Base-by-base conservation (phyloP, 2,888 invertebrate species). In the Drosophila nr. perissopoda region DNA sequence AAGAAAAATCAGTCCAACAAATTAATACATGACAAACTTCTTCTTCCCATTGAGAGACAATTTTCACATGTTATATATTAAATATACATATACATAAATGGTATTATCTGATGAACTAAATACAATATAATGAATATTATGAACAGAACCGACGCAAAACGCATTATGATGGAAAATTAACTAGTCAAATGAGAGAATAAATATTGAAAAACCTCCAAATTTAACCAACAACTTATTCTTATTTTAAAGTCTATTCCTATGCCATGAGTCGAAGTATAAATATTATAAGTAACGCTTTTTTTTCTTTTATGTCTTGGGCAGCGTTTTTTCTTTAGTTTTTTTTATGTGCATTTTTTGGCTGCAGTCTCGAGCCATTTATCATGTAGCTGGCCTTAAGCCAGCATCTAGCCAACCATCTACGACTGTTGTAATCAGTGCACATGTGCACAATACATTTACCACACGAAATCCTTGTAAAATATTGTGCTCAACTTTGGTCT, bases 181-280 rank as follows among this genome's bases (percentile, higher is more conserved):
- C 71, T 91, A 91, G 91, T 91, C 90, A 91, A 91, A 91, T 89
- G 91, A 89, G 83, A 84, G 91, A 91, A 91, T 91, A 91, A 91
- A 91, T 82, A 91, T 91, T 79, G 75, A 86, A 66, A 83, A 76
- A 76, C 61, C 54, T 58, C 57, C 61, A 74, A 60, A 66, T 78
- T 60, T 45, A 66, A n/a, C 7, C 34, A 21, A 2, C 3, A 58
- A 63, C 4, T 38, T 49, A n/a, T 60, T 63, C 56, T 48, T 18
- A 61, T 57, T 61, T 61, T 25, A 10, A 36, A n/a, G 7, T 18
- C 5, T 6, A 25, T 4, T 5, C 3, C n/a, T 16, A 29, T 29
- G 27, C 29, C 4, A n/a, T 0, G 25, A 45, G 25, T 16, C 45
- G 25, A 45, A 8, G 16, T 33, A 53, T 21, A 27, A 49, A 21